These are phyloP conservation scores for Scatophagus argus DNA, from an alignment of 2,113 vertebrate genomes.

Conservation along the genomic window DNA sequence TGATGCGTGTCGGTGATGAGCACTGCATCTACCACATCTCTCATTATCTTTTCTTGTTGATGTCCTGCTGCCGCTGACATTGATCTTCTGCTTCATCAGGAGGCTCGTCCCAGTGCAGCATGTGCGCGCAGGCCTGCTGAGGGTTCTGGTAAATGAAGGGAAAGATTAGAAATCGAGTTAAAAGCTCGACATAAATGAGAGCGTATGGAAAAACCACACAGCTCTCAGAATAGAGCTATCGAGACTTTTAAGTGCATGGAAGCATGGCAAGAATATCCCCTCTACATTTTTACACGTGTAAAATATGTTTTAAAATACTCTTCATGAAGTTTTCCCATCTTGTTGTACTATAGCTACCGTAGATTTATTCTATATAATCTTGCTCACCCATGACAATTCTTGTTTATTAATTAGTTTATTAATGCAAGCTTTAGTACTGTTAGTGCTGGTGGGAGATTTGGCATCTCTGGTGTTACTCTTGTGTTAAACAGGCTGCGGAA, in stretches of 20 bases:
- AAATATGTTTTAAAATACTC: slow-evolving; percentile 4
- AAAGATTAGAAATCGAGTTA: slow-evolving; percentile 38
- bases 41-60: slow-evolving; percentile 50
- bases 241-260: slow-evolving; percentile 21
- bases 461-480: too few species aligned
- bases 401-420: too few species aligned
- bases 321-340: background rate
- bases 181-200: slow-evolving; percentile 51
- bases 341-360: too few species aligned
- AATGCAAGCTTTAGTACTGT: too few species aligned
- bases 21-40: slow-evolving; percentile 33
- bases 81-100: slow-evolving; percentile 37
- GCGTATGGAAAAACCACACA: slow-evolving; percentile 57
- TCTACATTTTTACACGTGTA: background rate
- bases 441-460: too few species aligned
- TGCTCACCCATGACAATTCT: too few species aligned
- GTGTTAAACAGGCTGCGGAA: too few species aligned
- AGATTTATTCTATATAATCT: too few species aligned
- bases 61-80: slow-evolving; percentile 16
- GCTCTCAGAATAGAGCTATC: slow-evolving; percentile 53
- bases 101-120: background rate
- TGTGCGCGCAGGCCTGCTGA: background rate
- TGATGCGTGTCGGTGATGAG: slow-evolving; percentile 29
- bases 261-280: slow-evolving; percentile 46
- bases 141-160: slow-evolving; percentile 39